Evolutionary conservation across 2,888 invertebrate species (phyloP), one percentile per base, ranked within the genome.

Genomic region (Hanleya hanleyi): DNA sequence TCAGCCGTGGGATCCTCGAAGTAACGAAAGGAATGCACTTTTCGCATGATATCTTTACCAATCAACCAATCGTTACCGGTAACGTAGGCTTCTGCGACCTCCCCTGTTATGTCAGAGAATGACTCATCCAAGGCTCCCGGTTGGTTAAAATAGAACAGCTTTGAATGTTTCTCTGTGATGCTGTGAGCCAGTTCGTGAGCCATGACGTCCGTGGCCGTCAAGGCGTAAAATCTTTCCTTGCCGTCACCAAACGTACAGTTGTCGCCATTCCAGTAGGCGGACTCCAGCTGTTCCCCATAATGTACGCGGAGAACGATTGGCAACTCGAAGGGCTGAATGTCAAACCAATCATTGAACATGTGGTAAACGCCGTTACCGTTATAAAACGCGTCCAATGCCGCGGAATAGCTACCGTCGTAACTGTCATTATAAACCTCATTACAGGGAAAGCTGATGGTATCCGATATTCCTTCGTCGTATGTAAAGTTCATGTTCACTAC

Each of bases 301-400:
- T 86, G 86, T 9, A 83, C 83, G 12, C 81, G 70, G 6, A 84
- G 51, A 4, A 65, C 35, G 5, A 82, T 67, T 15, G 79, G 77
- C 62, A 77, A 75, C 12, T 75, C 62, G 9, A 81, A 41, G 7
- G 76, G 62, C 7, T 66, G 57, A 15, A 69, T 74, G 35, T 74
- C 57, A 69, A 79, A 80, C 81, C 82, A 82, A 32, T 83, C 79
- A 26, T 77, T 71, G 70, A 77, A 85, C 83, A 85, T 81, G 26
- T 77, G 73, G 6, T 77, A 79, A 29, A 81, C 75, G 0, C 77
- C 50, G 9, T 77, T 79, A 5, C 80, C 84, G 49, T 76, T 75
- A 61, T 76, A 82, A 61, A 81, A 78, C 12, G 77, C 80, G 71
- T 83, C 83, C 69, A 74, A 73, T 3, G 77, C n/a, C 0, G 80